phyloP scores from a whole-genome alignment of 2,797 vertebrate genomes.

The Muscicapa striata region DNA sequence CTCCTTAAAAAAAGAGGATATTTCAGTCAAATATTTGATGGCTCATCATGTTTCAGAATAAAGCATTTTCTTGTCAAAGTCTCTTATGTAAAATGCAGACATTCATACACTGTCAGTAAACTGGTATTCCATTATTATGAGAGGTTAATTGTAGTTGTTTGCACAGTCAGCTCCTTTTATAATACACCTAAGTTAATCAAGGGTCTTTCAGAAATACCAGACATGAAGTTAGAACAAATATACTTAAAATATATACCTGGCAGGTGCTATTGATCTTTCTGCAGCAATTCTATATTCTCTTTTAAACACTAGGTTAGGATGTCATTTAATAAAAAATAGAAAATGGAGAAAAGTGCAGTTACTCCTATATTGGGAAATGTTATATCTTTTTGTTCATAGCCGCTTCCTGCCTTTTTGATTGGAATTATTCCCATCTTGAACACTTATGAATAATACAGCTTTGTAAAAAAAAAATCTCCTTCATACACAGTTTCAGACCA shows the following conservation, averaged over 20 bases:
- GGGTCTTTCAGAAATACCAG: neutral
- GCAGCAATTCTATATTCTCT: neutral
- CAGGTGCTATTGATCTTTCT: neutral
- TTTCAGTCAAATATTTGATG: neutral
- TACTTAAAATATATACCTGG: neutral
- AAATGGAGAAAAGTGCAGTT: neutral
- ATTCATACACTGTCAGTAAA: neutral
- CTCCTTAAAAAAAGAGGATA: neutral
- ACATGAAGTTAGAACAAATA: neutral
- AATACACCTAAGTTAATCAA: neutral
- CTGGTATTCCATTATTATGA: neutral
- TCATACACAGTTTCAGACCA: neutral
- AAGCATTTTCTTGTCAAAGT: neutral
- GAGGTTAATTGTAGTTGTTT: neutral
- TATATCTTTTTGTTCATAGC: neutral
- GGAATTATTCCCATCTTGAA: neutral
- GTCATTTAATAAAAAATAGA: neutral
- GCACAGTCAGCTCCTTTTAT: neutral
- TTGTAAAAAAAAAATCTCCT: neutral
- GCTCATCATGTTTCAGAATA: neutral
- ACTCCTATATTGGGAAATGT: neutral
- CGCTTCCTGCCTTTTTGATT: neutral
- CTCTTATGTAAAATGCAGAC: neutral
- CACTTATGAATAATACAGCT: neutral
- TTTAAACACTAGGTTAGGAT: neutral